Evolutionary conservation across 2,113 vertebrate species (phyloP), one percentile per base, ranked within the genome.

Genomic region (Corythornis madagascariensis): DNA sequence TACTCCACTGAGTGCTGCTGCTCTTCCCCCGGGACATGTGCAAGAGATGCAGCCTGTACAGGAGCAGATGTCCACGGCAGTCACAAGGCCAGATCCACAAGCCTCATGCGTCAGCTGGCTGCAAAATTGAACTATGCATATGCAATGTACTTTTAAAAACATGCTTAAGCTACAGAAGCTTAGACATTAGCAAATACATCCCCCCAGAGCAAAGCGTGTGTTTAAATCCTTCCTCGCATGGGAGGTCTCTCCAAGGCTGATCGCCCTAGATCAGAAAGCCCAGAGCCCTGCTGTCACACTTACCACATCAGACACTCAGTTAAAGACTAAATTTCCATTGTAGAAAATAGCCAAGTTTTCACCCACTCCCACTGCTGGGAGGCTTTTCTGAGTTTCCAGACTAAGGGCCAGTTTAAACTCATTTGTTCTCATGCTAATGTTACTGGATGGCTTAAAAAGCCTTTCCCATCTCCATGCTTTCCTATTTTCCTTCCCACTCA

Each of bases 351-450:
- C 76, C 90, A 95, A 83, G 29, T 67, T 81, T 94, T 75, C 20
- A 25, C 69, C 75, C 52, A 45, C 38, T 90, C 60, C 47, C 43
- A 40, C 69, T 35, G n/a, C 80, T 8, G 5, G 50, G 48, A 94
- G 40, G 14, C 40, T 93, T 94, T 94, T 71, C 66, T 79, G 83
- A 91, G 28, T 91, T 95, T 94, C 92, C 90, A 93, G 69, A 93
- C 75, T 22, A 52, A 83, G 18, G 64, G 72, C 73, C 90, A 93
- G 92, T 72, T 81, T 61, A 65, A 71, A 81, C 83, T 90, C 56
- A 86, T 77, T 88, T 95, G 61, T 86, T 94, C 90, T 88, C 73
- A 52, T 0, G 9, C 64, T 80, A 76, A 11, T 31, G 9, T 73
- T 83, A 28, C 60, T 63, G 31, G 52, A 82, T 89, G 79, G 59